Evolutionary conservation across 2,888 invertebrate genomes (phyloP).

Genomic region (Drosophila lacicola): DNA sequence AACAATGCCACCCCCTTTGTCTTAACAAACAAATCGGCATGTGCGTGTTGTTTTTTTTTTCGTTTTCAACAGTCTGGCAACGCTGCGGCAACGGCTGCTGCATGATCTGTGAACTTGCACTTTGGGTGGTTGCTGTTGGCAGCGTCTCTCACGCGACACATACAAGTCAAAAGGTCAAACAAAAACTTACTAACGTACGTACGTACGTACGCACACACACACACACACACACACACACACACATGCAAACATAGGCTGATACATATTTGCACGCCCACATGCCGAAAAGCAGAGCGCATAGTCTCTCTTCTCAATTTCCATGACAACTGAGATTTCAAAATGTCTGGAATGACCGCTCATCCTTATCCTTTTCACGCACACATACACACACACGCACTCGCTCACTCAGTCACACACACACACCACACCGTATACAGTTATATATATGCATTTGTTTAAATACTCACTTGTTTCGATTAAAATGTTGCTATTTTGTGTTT

Average conservation of each 20-base stretch:
- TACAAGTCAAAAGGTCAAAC: constrained; percentile 76
- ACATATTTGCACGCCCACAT: constrained; percentile 28
- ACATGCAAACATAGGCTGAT: constrained; percentile 8
- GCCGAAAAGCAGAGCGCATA: constrained; percentile 9
- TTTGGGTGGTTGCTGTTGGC: constrained; percentile 40
- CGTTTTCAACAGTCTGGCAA: constrained; percentile 49
- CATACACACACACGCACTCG: background rate
- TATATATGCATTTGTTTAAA: constrained; percentile 41
- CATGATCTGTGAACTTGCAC: constrained; percentile 57
- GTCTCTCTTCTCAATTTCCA: constrained; percentile 30
- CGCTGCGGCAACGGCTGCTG: constrained; percentile 40
- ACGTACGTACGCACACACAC: background rate
- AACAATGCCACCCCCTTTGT: constrained; percentile 68
- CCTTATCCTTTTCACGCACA: constrained; percentile 3
- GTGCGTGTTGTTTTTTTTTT: constrained; percentile 7
- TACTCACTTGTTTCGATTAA: constrained; percentile 73
- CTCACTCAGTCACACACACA: background rate
- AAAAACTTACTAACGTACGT: constrained; percentile 27
- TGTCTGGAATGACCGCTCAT: constrained; percentile 18
- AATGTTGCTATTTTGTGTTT: constrained; percentile 42
- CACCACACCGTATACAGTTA: background rate
- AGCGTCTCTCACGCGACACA: constrained; percentile 8
- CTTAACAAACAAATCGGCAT: constrained; percentile 29
- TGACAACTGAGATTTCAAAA: constrained; percentile 31
- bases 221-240: constrained; percentile 1